Evolutionary conservation across 1,140 invertebrate genomes (phyloP).

Genomic region (Nasonia longicornis): DNA sequence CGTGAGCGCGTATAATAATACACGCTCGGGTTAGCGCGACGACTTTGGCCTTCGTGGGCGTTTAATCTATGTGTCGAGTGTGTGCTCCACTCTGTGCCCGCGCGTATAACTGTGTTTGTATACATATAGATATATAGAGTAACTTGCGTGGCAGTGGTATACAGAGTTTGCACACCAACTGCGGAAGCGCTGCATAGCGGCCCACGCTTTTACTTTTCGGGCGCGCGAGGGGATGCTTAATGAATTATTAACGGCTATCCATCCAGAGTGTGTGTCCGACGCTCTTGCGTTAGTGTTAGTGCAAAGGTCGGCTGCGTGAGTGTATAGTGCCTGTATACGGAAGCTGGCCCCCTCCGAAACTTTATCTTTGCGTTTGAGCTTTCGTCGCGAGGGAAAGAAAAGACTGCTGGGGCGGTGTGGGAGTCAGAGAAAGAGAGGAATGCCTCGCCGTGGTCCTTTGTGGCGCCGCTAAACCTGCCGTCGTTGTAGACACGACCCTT

Average conservation of each 20-base stretch:
- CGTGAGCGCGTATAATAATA: not conserved
- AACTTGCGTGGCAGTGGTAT: not conserved
- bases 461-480: not conserved
- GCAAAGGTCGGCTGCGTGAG: not conserved
- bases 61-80: not conserved
- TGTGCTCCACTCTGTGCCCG: not conserved
- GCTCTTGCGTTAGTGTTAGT: not conserved
- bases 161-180: not conserved
- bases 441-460: not conserved
- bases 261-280: not conserved
- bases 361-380: slow-evolving; percentile 21
- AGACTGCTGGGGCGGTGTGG: not conserved
- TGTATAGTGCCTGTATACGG: not conserved
- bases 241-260: slow-evolving; percentile 28
- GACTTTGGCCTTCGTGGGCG: slow-evolving; percentile 10
- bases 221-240: slow-evolving; percentile 15
- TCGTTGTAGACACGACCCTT: not conserved
- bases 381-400: not conserved
- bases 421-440: not conserved
- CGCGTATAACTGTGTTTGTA: not conserved
- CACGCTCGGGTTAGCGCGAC: slow-evolving; percentile 3
- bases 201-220: not conserved
- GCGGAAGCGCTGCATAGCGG: not conserved
- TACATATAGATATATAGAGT: not conserved
- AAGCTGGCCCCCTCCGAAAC: slow-evolving; percentile 2